phyloP scores from a whole-genome alignment of 2,888 invertebrate species.

The Eupithecia subfuscata region DNA sequence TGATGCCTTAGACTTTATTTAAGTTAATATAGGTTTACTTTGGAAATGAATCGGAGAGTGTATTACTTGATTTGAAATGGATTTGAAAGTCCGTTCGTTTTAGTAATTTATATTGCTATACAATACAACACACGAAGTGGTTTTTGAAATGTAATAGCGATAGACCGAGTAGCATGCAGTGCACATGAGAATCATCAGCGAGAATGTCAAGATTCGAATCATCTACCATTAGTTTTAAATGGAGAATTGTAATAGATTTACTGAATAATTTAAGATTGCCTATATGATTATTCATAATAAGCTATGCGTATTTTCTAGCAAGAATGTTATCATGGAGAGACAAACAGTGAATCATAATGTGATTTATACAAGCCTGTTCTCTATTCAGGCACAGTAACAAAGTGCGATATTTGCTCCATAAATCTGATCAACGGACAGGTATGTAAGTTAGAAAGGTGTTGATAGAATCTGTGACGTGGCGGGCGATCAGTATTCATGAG shows the following conservation, averaged over 20 bases:
- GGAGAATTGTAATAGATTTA: not conserved
- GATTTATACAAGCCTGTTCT: slow-evolving; percentile 24
- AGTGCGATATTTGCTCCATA: slow-evolving; percentile 30
- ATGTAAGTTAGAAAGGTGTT: slow-evolving; percentile 43
- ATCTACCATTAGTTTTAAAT: not conserved
- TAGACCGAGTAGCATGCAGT: not conserved
- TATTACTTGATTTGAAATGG: not conserved
- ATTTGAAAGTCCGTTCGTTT: not conserved
- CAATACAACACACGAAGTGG: not conserved
- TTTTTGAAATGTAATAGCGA: not conserved
- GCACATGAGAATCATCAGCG: not conserved
- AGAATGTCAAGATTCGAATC: not conserved
- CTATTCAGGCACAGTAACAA: slow-evolving; percentile 26
- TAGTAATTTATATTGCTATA: not conserved
- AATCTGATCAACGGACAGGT: slow-evolving; percentile 34
- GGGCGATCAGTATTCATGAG: slow-evolving; percentile 75
- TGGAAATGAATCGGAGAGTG: not conserved
- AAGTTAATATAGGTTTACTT: not conserved
- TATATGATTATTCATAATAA: not conserved
- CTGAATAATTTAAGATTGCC: not conserved
- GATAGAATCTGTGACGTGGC: slow-evolving; percentile 48
- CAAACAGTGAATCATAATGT: slow-evolving; percentile 22
- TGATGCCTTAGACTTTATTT: slow-evolving; percentile 21
- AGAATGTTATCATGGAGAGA: not conserved
- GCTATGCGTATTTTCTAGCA: not conserved